Evolutionary conservation across 2,797 vertebrate species (phyloP).

Genomic region (Platalea minor): DNA sequence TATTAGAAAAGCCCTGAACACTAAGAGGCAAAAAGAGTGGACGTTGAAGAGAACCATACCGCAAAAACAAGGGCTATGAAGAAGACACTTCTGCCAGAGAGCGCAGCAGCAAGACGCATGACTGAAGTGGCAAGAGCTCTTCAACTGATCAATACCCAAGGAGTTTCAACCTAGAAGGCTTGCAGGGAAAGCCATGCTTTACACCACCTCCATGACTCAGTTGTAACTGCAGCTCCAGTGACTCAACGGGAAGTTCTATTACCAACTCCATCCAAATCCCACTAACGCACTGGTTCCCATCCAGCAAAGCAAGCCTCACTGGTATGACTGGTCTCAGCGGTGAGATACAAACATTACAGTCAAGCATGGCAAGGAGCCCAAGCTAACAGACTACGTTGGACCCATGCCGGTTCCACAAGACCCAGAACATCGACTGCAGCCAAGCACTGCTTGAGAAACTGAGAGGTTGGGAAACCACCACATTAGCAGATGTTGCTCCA

Average conservation of each 20-base stretch:
- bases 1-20: not conserved
- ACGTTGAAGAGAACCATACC: not conserved
- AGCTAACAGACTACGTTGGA: constrained; percentile 56
- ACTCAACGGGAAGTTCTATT: constrained; percentile 52
- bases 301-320: constrained; percentile 59
- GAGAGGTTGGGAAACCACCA: constrained; percentile 54
- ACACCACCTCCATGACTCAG: constrained; percentile 35
- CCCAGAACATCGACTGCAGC: not conserved
- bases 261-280: constrained; percentile 24
- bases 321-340: constrained; percentile 56
- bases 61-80: not conserved
- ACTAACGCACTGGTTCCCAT: constrained; percentile 34
- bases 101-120: not conserved
- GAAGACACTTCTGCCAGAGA: not conserved
- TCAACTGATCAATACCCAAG: not conserved
- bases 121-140: not conserved
- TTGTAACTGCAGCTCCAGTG: constrained; percentile 44
- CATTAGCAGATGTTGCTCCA: constrained; percentile 56
- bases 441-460: constrained; percentile 54
- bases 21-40: not conserved
- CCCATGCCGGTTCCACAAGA: constrained; percentile 51
- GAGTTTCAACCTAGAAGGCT: not conserved
- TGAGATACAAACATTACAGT: constrained; percentile 31
- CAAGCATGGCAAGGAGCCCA: constrained; percentile 40
- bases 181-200: not conserved